Conservation (phyloP, 2,888 invertebrate species). For the Andrena praecox region DNA sequence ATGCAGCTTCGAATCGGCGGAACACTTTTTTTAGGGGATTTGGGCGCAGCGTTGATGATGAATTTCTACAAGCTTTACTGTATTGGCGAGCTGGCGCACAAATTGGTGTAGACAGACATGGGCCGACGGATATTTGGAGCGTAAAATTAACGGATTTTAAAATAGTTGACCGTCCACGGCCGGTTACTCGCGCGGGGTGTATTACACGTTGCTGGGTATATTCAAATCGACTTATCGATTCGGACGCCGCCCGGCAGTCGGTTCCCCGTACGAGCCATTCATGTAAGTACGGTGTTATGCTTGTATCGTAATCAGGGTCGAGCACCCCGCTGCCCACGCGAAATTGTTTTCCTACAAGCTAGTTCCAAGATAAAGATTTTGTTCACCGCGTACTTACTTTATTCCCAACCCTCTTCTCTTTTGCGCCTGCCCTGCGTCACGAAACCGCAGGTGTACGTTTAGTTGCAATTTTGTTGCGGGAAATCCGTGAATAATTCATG, state of each 20-base stretch:
- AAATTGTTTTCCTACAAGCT: slow-evolving; percentile 66
- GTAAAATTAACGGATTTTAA: slow-evolving; percentile 66
- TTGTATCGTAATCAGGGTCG: slow-evolving; percentile 69
- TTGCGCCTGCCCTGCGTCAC: background rate
- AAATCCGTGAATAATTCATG: slow-evolving; percentile 36
- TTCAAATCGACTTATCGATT: slow-evolving; percentile 78
- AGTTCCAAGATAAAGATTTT: slow-evolving; percentile 44
- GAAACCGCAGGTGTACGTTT: slow-evolving; percentile 5
- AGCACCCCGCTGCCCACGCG: slow-evolving; percentile 58
- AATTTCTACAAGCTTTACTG: background rate
- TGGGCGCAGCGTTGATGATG: background rate
- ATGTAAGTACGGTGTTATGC: slow-evolving; percentile 68
- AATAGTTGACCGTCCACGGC: slow-evolving; percentile 46
- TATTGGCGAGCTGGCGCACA: slow-evolving; percentile 3
- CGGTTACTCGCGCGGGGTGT: slow-evolving; percentile 25
- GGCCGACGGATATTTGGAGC: slow-evolving; percentile 37
- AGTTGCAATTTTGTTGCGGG: background rate
- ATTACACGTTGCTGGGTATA: slow-evolving; percentile 54
- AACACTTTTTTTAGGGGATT: background rate
- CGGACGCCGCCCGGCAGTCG: slow-evolving; percentile 68
- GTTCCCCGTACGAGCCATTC: slow-evolving; percentile 68
- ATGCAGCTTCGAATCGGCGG: background rate
- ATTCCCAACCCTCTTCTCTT: slow-evolving; percentile 23
- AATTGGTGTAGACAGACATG: slow-evolving; percentile 10
- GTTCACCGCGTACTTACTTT: slow-evolving; percentile 28